Base-by-base conservation (phyloP, 2,797 vertebrate genomes). In the Sebastolobus altivelis region DNA sequence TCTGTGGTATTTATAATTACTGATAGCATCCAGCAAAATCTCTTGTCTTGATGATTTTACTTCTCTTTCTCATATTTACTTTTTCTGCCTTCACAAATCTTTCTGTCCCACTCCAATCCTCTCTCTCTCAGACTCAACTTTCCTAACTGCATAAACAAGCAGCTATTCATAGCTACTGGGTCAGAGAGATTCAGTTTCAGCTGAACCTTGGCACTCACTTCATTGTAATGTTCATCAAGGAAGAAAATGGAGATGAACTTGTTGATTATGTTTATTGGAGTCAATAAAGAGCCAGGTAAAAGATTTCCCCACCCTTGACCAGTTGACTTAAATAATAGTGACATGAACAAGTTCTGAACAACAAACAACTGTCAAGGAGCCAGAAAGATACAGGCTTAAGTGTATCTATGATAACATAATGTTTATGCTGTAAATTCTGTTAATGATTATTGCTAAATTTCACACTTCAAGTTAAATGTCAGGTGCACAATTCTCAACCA, bases 81-180 rank as follows among this genome's bases (percentile, higher is more conserved):
- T 40, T 65, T 56, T 38, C 37, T 70, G 4, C 22, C 33, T 29
- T 62, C 8, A 5, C 55, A 62, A 54, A 63, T 33, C 67, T 81
- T 31, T 71, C 18, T 46, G 16, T 18, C 20, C 8, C 12, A 5
- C 4, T 46, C 5, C 31, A 20, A 18, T 9, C 31, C 6, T n/a
- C 8, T 8, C 29, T 29, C 14, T 20, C 29, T 58, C 7, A 43
- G 73, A 63, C 55, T 73, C 58, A 52, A 49, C 63, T 79, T 78
- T 43, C 9, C 75, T 49, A 14, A 5, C 12, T 29, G 70, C 74
- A 70, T 67, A 89, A 92, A 92, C 84, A 90, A 76, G 83, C 60
- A 75, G 75, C 88, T 94, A 93, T 93, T 89, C 14, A 82, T 88
- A 93, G 87, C n/a, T 46, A 70, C 84, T 40, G 70, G 85, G 89